Base-by-base conservation (phyloP, 2,888 invertebrate species). In the Ophioninae sp. region DNA sequence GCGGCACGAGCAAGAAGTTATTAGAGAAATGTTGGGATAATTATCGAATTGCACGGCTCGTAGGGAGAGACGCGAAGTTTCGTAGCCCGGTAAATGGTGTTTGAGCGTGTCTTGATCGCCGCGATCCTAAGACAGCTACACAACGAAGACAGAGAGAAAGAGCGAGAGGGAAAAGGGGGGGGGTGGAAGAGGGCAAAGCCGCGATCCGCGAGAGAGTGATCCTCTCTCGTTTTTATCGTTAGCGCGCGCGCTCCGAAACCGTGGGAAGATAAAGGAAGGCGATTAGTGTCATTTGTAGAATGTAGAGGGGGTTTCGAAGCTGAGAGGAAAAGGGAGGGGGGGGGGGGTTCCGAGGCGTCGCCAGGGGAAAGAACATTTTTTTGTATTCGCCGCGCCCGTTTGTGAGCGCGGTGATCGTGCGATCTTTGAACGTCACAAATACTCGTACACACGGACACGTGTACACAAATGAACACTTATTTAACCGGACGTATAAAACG, bases 261-360 rank as follows among this genome's bases (percentile, higher is more conserved):
- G 92, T 92, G 93, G 92, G 92, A 92, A 92, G 92, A 91, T 92
- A 92, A 92, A 92, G 91, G 90, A 90, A 92, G 91, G 90, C 92
- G 92, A 92, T 92, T 91, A 92, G 92, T 91, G 91, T 92, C 92
- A 91, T 92, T 92, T 88, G 91, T 90, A 90, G 92, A 92, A 92
- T 91, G 91, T 78, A 76, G 56, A 78, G 68, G 74, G 70, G 75
- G 59, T 57, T 67, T n/a, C n/a, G n/a, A n/a, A n/a, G n/a, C n/a
- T n/a, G n/a, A n/a, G n/a, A n/a, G 44, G 56, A 56, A 64, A 41
- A n/a, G 7, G 7, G 59, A 0, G 7, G 59, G 8, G 17, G 56
- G 56, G 17, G 56, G 56, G 13, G 17, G 56, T n/a, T n/a, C n/a
- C n/a, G 56, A 6, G 57, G 57, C 57, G 57, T n/a, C 20, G 59